Percentiles rank a stretch among this genome's conserved stretches.
Conservation (phyloP, 2,888 invertebrate genomes). For the Caenorhabditis zanzibari region DNA sequence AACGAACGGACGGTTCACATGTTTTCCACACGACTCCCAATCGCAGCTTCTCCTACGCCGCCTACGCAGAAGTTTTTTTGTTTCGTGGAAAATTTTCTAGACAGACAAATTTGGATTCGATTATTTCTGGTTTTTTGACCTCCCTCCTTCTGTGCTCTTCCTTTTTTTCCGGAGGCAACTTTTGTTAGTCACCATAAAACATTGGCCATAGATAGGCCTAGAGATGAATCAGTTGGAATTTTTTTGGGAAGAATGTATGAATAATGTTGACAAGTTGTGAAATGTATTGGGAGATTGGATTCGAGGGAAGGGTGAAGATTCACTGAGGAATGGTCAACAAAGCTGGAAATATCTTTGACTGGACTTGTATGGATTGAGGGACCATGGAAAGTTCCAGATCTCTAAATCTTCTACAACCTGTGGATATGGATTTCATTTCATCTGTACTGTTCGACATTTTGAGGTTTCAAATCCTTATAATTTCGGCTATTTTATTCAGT, state of each 20-base stretch:
- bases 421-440: too few relatives aligned
- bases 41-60: not conserved
- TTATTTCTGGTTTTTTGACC: constrained; percentile 45
- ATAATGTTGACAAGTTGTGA: constrained; percentile 1
- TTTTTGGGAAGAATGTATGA: constrained; percentile 4
- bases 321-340: not conserved
- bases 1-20: constrained; percentile 29
- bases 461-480: too few relatives aligned
- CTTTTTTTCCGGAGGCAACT: constrained; percentile 10
- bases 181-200: constrained; percentile 40
- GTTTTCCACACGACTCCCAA: constrained; percentile 3
- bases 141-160: constrained; percentile 6
- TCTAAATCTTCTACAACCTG: too few relatives aligned
- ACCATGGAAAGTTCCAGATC: not conserved
- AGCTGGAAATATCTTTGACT: not conserved
- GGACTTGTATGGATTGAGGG: not conserved
- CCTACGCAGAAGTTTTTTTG: constrained; percentile 8
- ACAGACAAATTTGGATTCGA: constrained; percentile 20
- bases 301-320: too few relatives aligned
- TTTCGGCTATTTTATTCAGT: too few relatives aligned
- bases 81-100: not conserved
- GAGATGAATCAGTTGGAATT: constrained; percentile 22
- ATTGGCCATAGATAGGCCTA: constrained; percentile 1
- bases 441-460: too few relatives aligned
- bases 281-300: constrained; percentile 1